phyloP scores from a whole-genome alignment of 2,797 vertebrate genomes.

The Smutsia temminckii region DNA sequence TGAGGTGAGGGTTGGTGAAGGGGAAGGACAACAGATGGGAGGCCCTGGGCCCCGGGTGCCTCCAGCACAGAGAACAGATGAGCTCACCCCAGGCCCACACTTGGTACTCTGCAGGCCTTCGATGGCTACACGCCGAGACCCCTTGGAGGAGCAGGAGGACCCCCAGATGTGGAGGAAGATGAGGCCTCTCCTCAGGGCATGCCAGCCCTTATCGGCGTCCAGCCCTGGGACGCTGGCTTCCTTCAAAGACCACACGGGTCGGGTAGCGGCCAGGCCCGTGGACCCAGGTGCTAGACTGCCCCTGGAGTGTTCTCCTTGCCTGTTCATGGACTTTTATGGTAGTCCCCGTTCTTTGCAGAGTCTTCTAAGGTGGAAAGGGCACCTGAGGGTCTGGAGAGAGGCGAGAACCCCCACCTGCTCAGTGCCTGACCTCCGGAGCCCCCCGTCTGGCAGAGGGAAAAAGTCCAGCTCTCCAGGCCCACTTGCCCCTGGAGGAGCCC shows the following conservation, averaged over 20 bases:
- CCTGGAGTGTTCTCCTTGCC: fast-evolving
- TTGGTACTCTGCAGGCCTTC: not conserved
- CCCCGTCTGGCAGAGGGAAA: not conserved
- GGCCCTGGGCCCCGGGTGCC: no score
- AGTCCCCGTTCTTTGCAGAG: fast-evolving
- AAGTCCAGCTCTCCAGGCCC: not conserved
- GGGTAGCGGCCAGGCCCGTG: fast-evolving
- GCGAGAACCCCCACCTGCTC: not conserved
- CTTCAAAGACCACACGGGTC: not conserved
- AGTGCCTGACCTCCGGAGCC: not conserved
- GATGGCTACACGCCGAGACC: fast-evolving
- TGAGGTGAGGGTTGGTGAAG: not conserved
- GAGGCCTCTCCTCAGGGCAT: not conserved
- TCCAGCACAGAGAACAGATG: fast-evolving
- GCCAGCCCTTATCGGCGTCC: not conserved
- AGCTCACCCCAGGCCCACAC: fast-evolving
- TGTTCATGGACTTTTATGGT: not conserved
- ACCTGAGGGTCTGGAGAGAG: not conserved
- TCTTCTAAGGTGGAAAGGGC: not conserved
- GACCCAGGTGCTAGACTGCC: not conserved
- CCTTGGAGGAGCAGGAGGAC: not conserved
- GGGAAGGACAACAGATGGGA: fast-evolving
- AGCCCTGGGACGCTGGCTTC: not conserved
- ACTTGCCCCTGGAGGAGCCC: no score
- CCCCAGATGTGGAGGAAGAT: not conserved